These are phyloP conservation scores for Acipenser oxyrinchus DNA, from an alignment of 2,797 vertebrate species.

Conservation along the genomic window DNA sequence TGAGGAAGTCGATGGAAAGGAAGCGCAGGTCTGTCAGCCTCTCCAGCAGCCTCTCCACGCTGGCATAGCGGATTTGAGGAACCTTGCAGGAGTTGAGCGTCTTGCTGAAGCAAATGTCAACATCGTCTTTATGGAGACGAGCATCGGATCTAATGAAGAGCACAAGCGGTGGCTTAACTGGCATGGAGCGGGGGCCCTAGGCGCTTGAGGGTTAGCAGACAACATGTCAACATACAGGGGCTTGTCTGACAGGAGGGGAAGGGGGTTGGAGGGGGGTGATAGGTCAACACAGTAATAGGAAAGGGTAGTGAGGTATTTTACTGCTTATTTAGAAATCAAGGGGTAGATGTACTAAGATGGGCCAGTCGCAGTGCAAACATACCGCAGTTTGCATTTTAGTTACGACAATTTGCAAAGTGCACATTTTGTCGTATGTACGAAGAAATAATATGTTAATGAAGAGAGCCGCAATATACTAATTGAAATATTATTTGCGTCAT, in stretches of 20 bases:
- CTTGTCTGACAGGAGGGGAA: conserved; percentile 2
- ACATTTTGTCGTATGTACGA: no score
- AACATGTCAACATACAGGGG: neutral
- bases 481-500: no score
- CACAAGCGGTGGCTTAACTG: conserved; percentile 23
- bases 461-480: no score
- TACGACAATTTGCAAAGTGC: no score
- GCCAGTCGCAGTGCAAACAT: no score
- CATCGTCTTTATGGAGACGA: conserved; percentile 92
- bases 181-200: conserved; percentile 10
- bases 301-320: conserved; percentile 7
- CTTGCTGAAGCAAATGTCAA: conserved; percentile 98
- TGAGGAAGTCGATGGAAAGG: conserved; percentile 97
- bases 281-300: conserved; percentile 8
- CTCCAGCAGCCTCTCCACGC: conserved; percentile 88
- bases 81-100: conserved; percentile 98
- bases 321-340: no score
- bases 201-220: neutral
- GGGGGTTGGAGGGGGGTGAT: neutral
- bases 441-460: no score
- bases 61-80: conserved; percentile 94
- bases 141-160: conserved; percentile 75
- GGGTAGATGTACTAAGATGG: no score
- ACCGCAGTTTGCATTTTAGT: no score
- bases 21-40: conserved; percentile 91